phyloP scores from a whole-genome alignment of 2,113 vertebrate species.

The Pandion haliaetus region DNA sequence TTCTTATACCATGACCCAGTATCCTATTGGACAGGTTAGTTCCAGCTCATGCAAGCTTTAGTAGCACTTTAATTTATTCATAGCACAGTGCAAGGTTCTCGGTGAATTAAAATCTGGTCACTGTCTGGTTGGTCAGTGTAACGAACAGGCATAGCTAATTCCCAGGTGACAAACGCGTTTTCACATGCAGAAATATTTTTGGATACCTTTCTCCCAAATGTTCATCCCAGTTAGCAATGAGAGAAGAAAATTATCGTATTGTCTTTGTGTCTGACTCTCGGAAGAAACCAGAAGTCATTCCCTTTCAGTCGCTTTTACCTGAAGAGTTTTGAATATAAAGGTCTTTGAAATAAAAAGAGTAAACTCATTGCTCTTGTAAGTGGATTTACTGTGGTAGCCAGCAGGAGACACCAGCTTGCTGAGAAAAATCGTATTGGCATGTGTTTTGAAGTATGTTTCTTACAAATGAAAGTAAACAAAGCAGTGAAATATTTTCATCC shows the following conservation, averaged over 20 bases:
- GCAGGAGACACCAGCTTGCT: not conserved
- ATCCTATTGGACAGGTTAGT: not conserved
- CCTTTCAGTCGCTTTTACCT: not conserved
- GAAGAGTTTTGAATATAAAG: not conserved
- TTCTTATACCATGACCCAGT: not conserved
- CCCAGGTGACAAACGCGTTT: not conserved
- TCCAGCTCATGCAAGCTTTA: not conserved
- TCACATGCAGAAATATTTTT: not conserved
- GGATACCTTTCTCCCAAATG: not conserved
- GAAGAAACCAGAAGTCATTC: not conserved
- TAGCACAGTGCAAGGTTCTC: not conserved
- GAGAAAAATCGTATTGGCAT: rapidly evolving
- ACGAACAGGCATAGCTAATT: not conserved
- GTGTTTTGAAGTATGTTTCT: not conserved
- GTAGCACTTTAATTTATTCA: not conserved
- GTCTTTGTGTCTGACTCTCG: not conserved
- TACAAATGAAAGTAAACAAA: not conserved
- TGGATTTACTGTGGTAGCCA: not conserved
- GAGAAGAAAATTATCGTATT: not conserved
- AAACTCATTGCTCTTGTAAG: not conserved
- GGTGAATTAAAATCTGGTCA: not conserved
- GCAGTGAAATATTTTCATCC: not conserved
- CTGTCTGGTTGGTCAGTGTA: not conserved
- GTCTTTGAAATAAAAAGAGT: not conserved
- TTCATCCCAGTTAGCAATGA: not conserved